Conservation (phyloP, 2,888 invertebrate species). For the Imbricaverruca yamaguchii region DNA sequence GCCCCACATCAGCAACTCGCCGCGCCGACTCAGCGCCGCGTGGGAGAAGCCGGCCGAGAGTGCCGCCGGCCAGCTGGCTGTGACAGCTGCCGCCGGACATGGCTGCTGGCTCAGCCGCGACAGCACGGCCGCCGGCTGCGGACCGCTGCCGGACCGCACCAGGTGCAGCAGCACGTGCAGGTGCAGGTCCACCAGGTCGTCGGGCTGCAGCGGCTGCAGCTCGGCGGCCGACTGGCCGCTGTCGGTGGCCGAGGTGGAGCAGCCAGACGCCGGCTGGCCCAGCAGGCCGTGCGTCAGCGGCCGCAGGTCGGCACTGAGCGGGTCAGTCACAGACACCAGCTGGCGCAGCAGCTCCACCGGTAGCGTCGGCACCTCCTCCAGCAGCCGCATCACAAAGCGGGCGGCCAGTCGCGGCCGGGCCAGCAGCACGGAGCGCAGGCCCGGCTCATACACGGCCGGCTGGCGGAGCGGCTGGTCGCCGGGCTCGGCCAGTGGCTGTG, state of each 20-base stretch:
- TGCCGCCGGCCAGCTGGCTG: slow-evolving; percentile 30
- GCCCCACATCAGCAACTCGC: slow-evolving; percentile 56
- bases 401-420: slow-evolving; percentile 39
- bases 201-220: slow-evolving; percentile 1
- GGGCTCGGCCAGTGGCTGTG: slow-evolving; percentile 35
- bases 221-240: background rate
- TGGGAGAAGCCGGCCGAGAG: slow-evolving; percentile 55
- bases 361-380: slow-evolving; percentile 38
- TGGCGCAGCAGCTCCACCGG: slow-evolving; percentile 24
- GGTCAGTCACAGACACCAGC: background rate
- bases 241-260: background rate
- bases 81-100: background rate
- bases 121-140: background rate
- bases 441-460: slow-evolving; percentile 26
- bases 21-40: slow-evolving; percentile 54
- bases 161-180: slow-evolving; percentile 33
- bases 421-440: slow-evolving; percentile 37
- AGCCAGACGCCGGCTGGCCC: background rate
- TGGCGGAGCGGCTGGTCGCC: slow-evolving; percentile 37
- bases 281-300: slow-evolving; percentile 7
- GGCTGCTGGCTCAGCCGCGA: background rate
- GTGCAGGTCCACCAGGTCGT: slow-evolving; percentile 19
- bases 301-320: background rate
- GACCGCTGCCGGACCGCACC: background rate
- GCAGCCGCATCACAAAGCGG: slow-evolving; percentile 36